Conservation (phyloP, 2,888 invertebrate genomes). For the Sialis lutaria region DNA sequence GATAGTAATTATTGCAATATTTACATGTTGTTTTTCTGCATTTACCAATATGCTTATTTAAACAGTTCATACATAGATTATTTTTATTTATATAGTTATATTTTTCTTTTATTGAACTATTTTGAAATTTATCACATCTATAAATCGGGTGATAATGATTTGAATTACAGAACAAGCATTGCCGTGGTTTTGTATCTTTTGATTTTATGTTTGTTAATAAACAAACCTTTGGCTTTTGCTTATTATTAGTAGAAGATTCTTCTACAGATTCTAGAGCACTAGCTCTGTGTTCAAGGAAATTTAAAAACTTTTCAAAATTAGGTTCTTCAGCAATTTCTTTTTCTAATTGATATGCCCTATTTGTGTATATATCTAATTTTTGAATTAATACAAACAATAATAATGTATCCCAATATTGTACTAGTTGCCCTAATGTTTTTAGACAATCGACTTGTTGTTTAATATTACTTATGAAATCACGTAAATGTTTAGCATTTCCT, state of each 20-base stretch:
- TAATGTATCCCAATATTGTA: conserved; percentile 4
- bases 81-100: not conserved
- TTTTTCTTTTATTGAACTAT: not conserved
- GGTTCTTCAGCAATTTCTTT: conserved; percentile 5
- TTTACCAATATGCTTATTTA: not conserved
- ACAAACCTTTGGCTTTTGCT: not conserved
- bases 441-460: conserved; percentile 7
- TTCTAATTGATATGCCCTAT: conserved; percentile 7
- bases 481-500: conserved; percentile 1
- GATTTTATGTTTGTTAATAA: too few species aligned
- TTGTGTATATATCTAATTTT: conserved; percentile 7
- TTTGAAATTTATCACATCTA: not conserved
- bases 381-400: conserved; percentile 6
- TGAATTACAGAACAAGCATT: not conserved
- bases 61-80: not conserved
- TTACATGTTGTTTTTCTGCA: not conserved
- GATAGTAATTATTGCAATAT: not conserved
- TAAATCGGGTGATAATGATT: not conserved
- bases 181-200: not conserved
- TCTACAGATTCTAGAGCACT: conserved; percentile 5
- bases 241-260: not conserved
- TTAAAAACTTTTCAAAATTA: conserved; percentile 6
- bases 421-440: conserved; percentile 4
- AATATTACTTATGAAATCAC: conserved; percentile 7
- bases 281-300: conserved; percentile 6